Evolutionary conservation across 2,888 invertebrate species (phyloP).

Genomic region (Mechanitis messenoides): DNA sequence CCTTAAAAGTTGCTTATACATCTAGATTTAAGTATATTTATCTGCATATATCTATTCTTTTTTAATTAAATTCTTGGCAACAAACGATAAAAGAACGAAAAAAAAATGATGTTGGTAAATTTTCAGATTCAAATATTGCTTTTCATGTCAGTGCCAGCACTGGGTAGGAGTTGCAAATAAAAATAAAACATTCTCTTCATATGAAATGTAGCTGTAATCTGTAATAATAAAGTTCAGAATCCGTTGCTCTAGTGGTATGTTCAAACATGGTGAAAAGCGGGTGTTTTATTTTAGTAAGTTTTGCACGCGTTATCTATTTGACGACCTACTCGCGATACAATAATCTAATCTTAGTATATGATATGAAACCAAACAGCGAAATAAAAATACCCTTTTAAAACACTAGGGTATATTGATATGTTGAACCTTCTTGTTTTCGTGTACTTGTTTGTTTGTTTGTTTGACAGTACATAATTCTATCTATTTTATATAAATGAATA

Average conservation of each 20-base stretch:
- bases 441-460: no score
- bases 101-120: slow-evolving; percentile 31
- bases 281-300: not conserved
- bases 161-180: slow-evolving; percentile 16
- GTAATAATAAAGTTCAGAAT: not conserved
- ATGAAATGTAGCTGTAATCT: slow-evolving; percentile 5
- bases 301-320: slow-evolving; percentile 1
- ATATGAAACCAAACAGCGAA: no score
- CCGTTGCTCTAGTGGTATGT: not conserved
- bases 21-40: no score
- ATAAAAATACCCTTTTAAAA: no score
- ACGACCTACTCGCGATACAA: not conserved
- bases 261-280: slow-evolving; percentile 2
- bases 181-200: slow-evolving; percentile 12
- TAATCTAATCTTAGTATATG: no score
- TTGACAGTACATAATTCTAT: no score
- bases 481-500: no score
- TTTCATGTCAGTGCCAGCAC: slow-evolving; percentile 33
- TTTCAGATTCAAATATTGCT: slow-evolving; percentile 26
- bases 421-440: no score
- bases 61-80: no score
- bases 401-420: no score
- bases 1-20: no score
- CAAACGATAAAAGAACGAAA: slow-evolving; percentile 12
- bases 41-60: no score